These are phyloP conservation scores for Drosophila rellima DNA, from an alignment of 2,888 invertebrate species.

Conservation along the genomic window DNA sequence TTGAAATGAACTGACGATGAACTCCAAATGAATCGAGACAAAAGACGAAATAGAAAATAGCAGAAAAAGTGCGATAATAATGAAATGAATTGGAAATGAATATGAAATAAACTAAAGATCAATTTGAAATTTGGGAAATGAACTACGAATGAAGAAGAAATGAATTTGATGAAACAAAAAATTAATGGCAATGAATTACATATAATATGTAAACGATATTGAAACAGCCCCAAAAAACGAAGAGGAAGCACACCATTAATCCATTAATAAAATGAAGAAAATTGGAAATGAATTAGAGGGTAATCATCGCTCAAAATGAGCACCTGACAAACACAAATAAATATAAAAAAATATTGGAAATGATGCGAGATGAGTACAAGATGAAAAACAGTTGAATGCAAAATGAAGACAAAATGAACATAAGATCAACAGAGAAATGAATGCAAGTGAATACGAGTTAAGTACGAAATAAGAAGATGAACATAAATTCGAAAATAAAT, in stretches of 20 bases:
- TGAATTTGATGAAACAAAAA: background rate
- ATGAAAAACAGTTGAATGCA: background rate
- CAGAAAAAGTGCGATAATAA: no score
- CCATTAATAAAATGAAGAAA: background rate
- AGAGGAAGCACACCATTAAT: background rate
- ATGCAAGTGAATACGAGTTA: no score
- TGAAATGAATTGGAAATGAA: background rate
- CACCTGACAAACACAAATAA: background rate
- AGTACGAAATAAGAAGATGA: no score
- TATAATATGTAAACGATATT: background rate
- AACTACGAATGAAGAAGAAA: background rate
- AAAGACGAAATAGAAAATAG: no score
- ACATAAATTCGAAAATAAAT: no score
- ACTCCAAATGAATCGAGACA: background rate
- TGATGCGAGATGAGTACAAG: background rate
- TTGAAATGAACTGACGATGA: no score
- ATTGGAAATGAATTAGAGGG: background rate
- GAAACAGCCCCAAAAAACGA: background rate
- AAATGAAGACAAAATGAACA: background rate
- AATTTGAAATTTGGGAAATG: background rate
- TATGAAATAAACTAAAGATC: background rate
- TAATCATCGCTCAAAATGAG: background rate
- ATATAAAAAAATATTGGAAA: background rate
- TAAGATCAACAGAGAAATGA: no score
- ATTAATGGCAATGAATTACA: no score